phyloP scores from a whole-genome alignment of 2,113 vertebrate genomes.

The Acrocephalus kingi region DNA sequence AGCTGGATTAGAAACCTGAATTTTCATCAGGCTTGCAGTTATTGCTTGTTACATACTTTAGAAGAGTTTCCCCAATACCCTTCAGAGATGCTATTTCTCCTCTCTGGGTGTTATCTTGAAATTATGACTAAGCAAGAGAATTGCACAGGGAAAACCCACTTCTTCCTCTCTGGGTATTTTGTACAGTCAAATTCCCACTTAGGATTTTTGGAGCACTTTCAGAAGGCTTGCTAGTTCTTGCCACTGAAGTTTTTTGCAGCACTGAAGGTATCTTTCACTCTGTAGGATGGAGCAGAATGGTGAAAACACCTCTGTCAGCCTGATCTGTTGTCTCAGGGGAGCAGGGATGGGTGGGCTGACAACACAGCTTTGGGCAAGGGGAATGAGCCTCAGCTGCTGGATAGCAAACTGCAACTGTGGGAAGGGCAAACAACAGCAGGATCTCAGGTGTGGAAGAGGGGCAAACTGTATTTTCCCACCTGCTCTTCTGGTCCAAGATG shows the following conservation, averaged over 20 bases:
- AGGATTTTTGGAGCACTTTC: neutral
- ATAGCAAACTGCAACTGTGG: neutral
- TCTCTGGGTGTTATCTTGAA: neutral
- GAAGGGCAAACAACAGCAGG: neutral
- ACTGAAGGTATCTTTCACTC: neutral
- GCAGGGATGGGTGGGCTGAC: neutral
- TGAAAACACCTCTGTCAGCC: neutral
- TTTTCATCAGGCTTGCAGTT: conserved; percentile 18
- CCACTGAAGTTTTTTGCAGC: neutral
- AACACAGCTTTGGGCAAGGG: neutral
- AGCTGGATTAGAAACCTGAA: neutral
- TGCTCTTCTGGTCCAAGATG: neutral
- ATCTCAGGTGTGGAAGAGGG: neutral
- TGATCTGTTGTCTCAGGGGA: neutral
- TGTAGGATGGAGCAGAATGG: neutral
- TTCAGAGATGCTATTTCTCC: conserved; percentile 5
- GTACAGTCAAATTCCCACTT: neutral
- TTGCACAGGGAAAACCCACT: neutral
- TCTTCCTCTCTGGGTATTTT: neutral
- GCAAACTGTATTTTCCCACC: neutral
- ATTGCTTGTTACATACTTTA: neutral
- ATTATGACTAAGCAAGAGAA: neutral
- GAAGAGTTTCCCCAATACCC: neutral
- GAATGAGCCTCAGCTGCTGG: neutral
- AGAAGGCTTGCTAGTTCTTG: neutral